Percentiles rank a stretch among this genome's conserved stretches.
Conservation (phyloP, 2,113 vertebrate genomes). For the Scophthalmus maximus region DNA sequence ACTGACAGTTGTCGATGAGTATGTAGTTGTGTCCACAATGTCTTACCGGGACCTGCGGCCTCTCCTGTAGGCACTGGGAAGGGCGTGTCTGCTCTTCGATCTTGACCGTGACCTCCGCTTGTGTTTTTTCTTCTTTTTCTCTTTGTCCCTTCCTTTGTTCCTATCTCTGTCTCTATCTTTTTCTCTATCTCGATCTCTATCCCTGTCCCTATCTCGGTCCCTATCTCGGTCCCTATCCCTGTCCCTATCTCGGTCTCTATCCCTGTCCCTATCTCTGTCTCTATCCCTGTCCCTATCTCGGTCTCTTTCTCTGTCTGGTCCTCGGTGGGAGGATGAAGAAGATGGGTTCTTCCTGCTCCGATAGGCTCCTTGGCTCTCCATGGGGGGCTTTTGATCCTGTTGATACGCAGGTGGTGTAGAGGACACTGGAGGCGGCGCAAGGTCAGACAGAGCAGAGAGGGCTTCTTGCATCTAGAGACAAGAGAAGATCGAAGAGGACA, state of each 20-base stretch:
- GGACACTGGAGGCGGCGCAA: slow-evolving; percentile 36
- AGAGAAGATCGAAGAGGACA: not conserved
- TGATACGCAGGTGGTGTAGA: slow-evolving; percentile 19
- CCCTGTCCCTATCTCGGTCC: not conserved
- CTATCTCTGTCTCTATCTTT: slow-evolving; percentile 52
- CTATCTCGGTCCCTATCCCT: not conserved
- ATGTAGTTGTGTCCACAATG: not conserved
- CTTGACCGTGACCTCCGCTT: slow-evolving; percentile 89
- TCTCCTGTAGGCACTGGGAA: slow-evolving; percentile 94
- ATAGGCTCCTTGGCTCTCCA: slow-evolving; percentile 37
- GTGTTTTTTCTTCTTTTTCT: slow-evolving; percentile 96
- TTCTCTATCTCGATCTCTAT: slow-evolving; percentile 17
- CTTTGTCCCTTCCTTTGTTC: slow-evolving; percentile 82
- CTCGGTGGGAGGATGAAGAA: slow-evolving; percentile 64
- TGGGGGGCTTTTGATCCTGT: slow-evolving; percentile 48
- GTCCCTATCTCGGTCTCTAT: not conserved
- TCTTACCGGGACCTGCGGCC: slow-evolving; percentile 90
- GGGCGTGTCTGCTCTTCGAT: slow-evolving; percentile 90
- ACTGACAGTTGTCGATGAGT: not conserved
- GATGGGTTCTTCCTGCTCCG: slow-evolving; percentile 58
- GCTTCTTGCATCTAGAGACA: slow-evolving; percentile 69
- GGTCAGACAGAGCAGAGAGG: slow-evolving; percentile 51
- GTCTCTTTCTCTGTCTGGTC: slow-evolving; percentile 58
- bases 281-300: slow-evolving; percentile 71
- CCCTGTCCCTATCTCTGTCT: not conserved